Evolutionary conservation across 2,113 vertebrate species (phyloP).

Genomic region (Candoia aspera): DNA sequence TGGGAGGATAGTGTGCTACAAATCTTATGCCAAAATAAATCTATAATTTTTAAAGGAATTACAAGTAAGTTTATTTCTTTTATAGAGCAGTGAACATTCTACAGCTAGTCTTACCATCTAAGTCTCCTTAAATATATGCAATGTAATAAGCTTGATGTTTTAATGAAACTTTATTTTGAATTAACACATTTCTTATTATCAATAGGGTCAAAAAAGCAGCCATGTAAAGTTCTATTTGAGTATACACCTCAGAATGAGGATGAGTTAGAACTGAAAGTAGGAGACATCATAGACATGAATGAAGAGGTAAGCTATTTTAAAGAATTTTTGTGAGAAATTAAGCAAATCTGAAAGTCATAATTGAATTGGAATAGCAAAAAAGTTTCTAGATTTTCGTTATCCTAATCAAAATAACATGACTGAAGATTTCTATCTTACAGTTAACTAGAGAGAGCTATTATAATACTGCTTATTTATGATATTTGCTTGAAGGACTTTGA

Average conservation of each 20-base stretch:
- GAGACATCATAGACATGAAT: conserved; percentile 86
- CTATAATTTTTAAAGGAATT: neutral
- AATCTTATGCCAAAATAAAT: neutral
- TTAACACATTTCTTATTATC: conserved; percentile 4
- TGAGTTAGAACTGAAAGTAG: conserved; percentile 89
- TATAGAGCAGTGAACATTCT: neutral
- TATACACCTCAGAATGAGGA: conserved; percentile 93
- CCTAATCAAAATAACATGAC: neutral
- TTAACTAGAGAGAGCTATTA: neutral
- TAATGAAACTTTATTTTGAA: conserved; percentile 4
- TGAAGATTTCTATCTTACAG: neutral
- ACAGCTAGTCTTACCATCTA: neutral
- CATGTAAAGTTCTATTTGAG: conserved; percentile 87
- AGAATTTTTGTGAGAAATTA: neutral
- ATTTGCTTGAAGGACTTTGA: neutral
- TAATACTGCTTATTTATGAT: neutral
- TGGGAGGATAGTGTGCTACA: neutral
- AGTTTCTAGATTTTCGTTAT: too few relatives aligned
- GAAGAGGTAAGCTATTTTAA: conserved; percentile 84
- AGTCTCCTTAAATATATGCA: neutral
- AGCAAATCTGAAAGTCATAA: neutral
- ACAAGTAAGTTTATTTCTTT: neutral
- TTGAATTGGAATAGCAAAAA: neutral
- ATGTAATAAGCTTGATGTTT: conserved; percentile 1
- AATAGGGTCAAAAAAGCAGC: conserved; percentile 84